Evolutionary conservation across 2,888 invertebrate genomes (phyloP).

Genomic region (Drosophila kuntzei): DNA sequence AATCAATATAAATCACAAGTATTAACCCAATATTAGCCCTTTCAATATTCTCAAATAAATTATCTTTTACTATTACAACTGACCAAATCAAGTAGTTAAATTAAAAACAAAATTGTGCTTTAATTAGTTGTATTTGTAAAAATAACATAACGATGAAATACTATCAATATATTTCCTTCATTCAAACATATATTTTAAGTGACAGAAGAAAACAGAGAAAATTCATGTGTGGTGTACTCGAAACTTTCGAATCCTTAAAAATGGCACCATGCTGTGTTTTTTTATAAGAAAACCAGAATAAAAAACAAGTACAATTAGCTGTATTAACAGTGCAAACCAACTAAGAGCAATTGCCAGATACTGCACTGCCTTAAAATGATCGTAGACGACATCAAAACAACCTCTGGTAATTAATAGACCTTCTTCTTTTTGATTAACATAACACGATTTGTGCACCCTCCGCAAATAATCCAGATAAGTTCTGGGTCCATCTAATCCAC

Average conservation of each 20-base stretch:
- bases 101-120: neutral
- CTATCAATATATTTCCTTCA: neutral
- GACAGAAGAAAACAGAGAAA: neutral
- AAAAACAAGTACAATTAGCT: neutral
- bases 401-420: conserved; percentile 33
- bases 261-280: neutral
- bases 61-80: conserved; percentile 1
- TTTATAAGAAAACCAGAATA: neutral
- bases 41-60: conserved; percentile 16
- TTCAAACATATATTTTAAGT: neutral
- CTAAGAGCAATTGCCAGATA: conserved; percentile 12
- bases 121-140: neutral
- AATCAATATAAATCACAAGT: conserved; percentile 51
- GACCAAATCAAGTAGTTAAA: conserved; percentile 6
- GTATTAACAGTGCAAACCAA: conserved; percentile 23
- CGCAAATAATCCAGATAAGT: conserved; percentile 43
- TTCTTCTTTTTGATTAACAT: neutral
- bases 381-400: conserved; percentile 29
- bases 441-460: conserved; percentile 38
- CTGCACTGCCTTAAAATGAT: conserved; percentile 12
- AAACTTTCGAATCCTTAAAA: neutral
- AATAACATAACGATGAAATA: neutral
- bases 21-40: conserved; percentile 31
- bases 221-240: neutral
- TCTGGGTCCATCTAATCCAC: conserved; percentile 52